Evolutionary conservation across 2,113 vertebrate genomes (phyloP), one percentile per base, ranked within the genome.

Genomic region (Pimephales promelas): DNA sequence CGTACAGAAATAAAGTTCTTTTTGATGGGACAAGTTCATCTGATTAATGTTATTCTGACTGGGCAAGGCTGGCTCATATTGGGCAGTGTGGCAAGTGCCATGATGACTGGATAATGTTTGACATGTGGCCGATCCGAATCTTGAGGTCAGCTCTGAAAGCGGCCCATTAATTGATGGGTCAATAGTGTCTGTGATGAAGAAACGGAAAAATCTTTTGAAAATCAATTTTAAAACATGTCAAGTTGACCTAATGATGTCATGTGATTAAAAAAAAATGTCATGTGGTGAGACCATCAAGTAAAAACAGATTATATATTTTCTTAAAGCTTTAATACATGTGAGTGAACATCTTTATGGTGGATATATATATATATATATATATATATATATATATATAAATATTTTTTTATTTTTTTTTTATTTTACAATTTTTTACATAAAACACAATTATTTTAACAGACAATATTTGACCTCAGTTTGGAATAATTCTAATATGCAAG

Each of bases 101-200:
- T 52, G 47, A 52, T 52, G 47, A 54, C 79, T 62, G 76, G 34
- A 61, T 61, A 79, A 79, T 16, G 43, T 43, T 20, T 79, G 76
- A 70, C 79, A 70, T 81, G 45, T 70, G 61, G 62, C 28, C 54
- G 62, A 81, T 70, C 64, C 40, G 61, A 79, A 61, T 79, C 8
- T 34, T 79, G 56, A 28, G 36, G 56, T 43, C 34, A 28, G 36
- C 40, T 47, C 9, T 75, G 9, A 22, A 75, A 54, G 5, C 5
- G 31, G 52, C 52, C 34, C 52, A 75, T 34, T 75, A 75, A 54
- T 75, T 75, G 72, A 75, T 54, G 64, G 64, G 34, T 68, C 64
- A 68, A 40, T 40, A 40, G 64, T 40, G 64, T 40, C 9, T 18
- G 11, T 1, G 1, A 22, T 66, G 64, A 40, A 36, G 64, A 36